A percentile compares a stretch with the other conserved stretches of the same genome.
phyloP scores from a whole-genome alignment of 1,140 invertebrate species.

The Ceratosolen fusciceps region DNA sequence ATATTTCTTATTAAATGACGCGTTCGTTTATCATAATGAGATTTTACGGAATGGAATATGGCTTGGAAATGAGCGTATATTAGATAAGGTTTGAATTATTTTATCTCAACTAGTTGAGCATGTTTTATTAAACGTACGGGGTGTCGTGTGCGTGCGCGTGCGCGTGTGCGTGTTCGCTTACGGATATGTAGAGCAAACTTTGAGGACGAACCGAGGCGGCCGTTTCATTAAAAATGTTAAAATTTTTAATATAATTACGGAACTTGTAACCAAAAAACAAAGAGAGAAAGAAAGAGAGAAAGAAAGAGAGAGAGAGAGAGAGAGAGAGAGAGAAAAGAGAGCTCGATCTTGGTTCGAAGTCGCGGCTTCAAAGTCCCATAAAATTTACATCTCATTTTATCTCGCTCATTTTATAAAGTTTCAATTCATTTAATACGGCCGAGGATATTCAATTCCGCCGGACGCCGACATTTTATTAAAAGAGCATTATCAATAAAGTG shows the following conservation, averaged over 20 bases:
- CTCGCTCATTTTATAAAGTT: not conserved
- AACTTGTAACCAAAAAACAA: too few species aligned
- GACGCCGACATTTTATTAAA: conserved; percentile 6
- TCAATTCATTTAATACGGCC: not conserved
- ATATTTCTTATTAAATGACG: too few species aligned
- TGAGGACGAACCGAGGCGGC: not conserved
- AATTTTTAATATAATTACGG: not conserved
- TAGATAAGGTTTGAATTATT: too few species aligned
- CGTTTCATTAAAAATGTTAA: not conserved
- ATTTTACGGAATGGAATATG: too few species aligned
- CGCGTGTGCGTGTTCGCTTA: not conserved
- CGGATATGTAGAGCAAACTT: not conserved
- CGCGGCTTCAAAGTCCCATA: not conserved
- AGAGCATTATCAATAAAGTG: conserved; percentile 5
- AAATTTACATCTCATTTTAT: conserved; percentile 18
- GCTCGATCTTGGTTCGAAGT: not conserved
- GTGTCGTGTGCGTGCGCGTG: not conserved
- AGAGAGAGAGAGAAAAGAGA: too few species aligned
- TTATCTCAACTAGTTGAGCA: too few species aligned
- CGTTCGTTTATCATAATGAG: too few species aligned
- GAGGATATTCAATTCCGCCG: conserved; percentile 3
- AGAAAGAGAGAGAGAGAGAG: too few species aligned
- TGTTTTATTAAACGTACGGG: too few species aligned
- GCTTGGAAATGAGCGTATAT: too few species aligned
- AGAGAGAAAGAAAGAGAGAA: too few species aligned